Base-by-base conservation (phyloP, 2,113 vertebrate species). In the Rynchops niger region DNA sequence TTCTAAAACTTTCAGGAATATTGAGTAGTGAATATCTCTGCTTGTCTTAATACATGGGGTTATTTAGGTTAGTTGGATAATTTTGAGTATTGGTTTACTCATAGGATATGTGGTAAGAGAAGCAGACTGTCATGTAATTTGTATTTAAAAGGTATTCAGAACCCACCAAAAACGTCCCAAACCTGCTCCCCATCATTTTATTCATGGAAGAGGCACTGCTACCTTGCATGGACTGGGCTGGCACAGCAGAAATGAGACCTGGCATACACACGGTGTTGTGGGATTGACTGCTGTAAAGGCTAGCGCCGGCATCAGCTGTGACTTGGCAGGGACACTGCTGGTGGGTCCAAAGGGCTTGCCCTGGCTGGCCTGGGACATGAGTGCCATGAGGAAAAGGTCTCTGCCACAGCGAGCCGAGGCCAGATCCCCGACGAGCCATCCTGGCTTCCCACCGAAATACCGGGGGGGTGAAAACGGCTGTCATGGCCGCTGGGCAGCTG, bases 241-340 rank as follows among this genome's bases (percentile, higher is more conserved):
- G 22, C 53, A 38, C 17, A 42, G 23, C 77, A 56, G 14, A 15
- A 72, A 56, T 1, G 17, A 61, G 17, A 69, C 20, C 17, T 38
- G 45, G 4, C 21, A 13, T 45, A 25, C 20, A n/a, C 19, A 23
- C 0, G 0, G 8, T 50, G 7, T 27, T 9, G 7, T 59, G 56
- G 25, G 17, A 55, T 23, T 74, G 45, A 32, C 20, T 0, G 0
- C 23, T 1, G 1, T 67, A 76, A 53, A 52, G 23, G n/a, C 42
- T 42, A 5, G 21, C 17, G 21, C 25, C 3, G 3, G 20, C 16
- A 53, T 11, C 12, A 45, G 32, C 19, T 72, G 70, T 66, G 15
- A 8, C 82, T 74, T 90, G 61, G 11, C 27, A 85, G 40, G 23
- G 45, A 50, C 16, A 7, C 21, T 23, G 27, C 71, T 65, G 21